Conservation (phyloP, 2,888 invertebrate genomes). For the Ernsta delagoae region DNA sequence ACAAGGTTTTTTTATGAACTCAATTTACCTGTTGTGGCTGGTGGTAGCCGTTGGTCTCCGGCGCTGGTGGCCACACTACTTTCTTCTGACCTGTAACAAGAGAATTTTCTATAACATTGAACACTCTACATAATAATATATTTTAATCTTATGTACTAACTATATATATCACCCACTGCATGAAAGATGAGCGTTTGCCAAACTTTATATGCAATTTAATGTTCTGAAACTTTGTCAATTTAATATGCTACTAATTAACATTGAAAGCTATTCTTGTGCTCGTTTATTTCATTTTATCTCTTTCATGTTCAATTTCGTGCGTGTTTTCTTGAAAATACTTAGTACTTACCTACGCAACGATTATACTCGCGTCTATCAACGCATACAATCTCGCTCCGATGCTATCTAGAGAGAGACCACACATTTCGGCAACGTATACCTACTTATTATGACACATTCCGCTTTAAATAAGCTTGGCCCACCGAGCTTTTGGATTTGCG, state of each 20-base stretch:
- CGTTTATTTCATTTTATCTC: neutral
- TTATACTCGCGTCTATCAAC: no score
- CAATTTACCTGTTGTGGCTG: conserved; percentile 86
- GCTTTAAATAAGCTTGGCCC: conserved; percentile 70
- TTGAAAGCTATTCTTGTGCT: neutral
- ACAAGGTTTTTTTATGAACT: conserved; percentile 4
- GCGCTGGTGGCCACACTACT: conserved; percentile 94
- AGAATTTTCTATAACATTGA: conserved; percentile 9
- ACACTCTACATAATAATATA: neutral
- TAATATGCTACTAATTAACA: neutral
- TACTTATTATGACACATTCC: conserved; percentile 76
- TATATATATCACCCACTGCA: neutral
- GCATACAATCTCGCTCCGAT: no score
- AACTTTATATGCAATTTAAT: neutral
- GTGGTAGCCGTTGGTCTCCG: conserved; percentile 87
- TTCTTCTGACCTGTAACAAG: conserved; percentile 90
- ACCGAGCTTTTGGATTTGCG: conserved; percentile 59
- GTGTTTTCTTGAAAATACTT: conserved; percentile 19
- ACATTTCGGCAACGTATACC: conserved; percentile 60
- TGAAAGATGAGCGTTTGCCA: neutral
- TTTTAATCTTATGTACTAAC: neutral
- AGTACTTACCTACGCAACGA: conserved; percentile 28
- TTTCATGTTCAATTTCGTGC: neutral
- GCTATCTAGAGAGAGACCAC: conserved; percentile 6
- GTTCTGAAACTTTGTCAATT: neutral